Evolutionary conservation across 2,113 vertebrate genomes (phyloP).

Genomic region (Litocranius walleri): DNA sequence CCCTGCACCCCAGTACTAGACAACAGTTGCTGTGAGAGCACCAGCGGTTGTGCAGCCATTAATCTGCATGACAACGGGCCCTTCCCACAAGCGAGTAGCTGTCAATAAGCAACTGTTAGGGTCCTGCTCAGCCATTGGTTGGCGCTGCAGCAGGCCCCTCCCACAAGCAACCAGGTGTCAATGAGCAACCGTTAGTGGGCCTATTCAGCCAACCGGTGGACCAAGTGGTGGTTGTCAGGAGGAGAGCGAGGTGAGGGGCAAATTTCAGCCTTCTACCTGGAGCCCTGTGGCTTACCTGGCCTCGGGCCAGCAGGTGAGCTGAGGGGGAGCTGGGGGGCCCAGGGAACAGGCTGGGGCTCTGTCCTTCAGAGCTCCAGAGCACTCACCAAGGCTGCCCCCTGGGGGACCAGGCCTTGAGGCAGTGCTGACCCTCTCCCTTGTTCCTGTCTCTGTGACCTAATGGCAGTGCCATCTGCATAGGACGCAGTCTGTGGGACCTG

Average conservation of each 20-base stretch:
- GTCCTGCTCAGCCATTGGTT: background rate
- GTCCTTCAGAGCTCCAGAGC: background rate
- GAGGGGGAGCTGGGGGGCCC: background rate
- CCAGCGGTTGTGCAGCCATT: background rate
- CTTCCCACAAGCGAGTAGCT: background rate
- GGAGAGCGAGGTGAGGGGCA: background rate
- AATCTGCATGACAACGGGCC: background rate
- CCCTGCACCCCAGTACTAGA: background rate
- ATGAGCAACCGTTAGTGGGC: background rate
- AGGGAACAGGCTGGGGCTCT: background rate
- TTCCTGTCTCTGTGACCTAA: background rate
- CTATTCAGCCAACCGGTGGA: background rate
- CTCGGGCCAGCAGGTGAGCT: background rate
- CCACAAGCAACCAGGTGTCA: background rate
- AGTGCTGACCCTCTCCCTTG: background rate
- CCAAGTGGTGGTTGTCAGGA: background rate
- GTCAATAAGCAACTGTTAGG: background rate
- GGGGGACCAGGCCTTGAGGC: background rate
- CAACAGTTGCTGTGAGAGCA: background rate
- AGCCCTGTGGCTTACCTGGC: background rate
- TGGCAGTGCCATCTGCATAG: background rate
- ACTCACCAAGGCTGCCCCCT: background rate
- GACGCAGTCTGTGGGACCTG: background rate
- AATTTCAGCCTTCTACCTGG: background rate
- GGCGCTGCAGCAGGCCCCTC: background rate